Percentiles rank a stretch among this genome's conserved stretches.
Conservation (phyloP, 2,113 vertebrate species). For the Aptenodytes forsteri region DNA sequence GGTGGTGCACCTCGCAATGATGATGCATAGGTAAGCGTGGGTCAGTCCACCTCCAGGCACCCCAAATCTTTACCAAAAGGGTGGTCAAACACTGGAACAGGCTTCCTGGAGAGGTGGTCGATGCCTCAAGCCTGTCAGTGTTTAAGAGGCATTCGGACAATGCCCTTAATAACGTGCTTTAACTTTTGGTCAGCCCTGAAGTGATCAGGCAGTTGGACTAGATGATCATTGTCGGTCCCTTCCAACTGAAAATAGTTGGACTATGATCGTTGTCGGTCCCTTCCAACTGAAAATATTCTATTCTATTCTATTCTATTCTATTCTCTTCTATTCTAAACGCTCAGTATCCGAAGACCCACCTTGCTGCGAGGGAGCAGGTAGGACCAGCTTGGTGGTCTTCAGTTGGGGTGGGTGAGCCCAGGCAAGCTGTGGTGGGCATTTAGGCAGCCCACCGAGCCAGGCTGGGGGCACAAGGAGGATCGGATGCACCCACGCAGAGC, state of each 20-base stretch:
- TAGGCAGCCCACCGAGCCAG: background rate
- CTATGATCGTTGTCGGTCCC: background rate
- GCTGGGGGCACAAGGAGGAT: background rate
- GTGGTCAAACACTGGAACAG: background rate
- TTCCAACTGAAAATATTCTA: background rate
- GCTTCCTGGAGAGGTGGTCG: background rate
- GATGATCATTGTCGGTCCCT: background rate
- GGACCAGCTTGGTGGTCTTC: background rate
- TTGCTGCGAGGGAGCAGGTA: accelerated
- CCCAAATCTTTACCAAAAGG: background rate
- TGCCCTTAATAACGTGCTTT: background rate
- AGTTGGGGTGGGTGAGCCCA: background rate
- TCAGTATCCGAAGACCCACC: background rate
- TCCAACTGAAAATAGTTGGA: background rate
- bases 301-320: background rate
- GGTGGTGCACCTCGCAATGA: background rate
- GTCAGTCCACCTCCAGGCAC: background rate
- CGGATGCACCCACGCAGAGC: accelerated
- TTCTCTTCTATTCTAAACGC: too few relatives aligned
- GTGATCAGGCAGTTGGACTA: background rate
- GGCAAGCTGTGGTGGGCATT: background rate
- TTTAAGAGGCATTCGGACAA: background rate
- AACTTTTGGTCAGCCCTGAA: background rate
- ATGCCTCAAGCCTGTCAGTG: background rate
- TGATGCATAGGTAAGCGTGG: background rate